Percentiles rank a stretch among this genome's conserved stretches.
phyloP scores from a whole-genome alignment of 2,113 vertebrate species.

The Columbina picui region DNA sequence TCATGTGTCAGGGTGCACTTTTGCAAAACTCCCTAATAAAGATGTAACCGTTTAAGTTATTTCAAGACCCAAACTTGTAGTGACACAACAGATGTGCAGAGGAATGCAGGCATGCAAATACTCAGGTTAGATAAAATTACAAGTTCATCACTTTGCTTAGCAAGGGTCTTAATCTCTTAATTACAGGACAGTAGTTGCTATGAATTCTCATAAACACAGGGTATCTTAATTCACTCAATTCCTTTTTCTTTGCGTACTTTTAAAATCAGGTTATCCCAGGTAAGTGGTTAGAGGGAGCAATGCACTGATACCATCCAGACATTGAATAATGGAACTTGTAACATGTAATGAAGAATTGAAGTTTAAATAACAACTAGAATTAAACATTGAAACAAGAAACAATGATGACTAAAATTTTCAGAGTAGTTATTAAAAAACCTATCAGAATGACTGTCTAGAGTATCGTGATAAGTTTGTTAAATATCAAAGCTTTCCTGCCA shows the following conservation, averaged over 20 bases:
- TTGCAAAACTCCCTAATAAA: not conserved
- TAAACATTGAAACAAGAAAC: not conserved
- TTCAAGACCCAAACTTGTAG: not conserved
- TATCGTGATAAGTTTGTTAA: not conserved
- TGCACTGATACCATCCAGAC: not conserved
- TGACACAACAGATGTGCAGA: not conserved
- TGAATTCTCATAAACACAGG: not conserved
- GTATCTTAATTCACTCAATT: not conserved
- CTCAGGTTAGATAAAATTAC: not conserved
- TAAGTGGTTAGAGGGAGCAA: not conserved
- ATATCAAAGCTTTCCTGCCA: not conserved
- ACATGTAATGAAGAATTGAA: not conserved
- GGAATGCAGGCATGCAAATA: not conserved
- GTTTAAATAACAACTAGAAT: not conserved
- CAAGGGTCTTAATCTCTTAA: conserved; percentile 12
- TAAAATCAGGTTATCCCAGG: not conserved
- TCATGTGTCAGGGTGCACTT: not conserved
- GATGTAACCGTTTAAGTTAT: not conserved
- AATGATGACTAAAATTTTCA: not conserved
- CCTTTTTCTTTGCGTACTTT: not conserved
- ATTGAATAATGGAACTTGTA: not conserved
- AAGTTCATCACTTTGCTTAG: not conserved
- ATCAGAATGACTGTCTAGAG: not conserved
- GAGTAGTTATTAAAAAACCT: not conserved
- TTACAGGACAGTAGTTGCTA: not conserved